Evolutionary conservation across 2,888 invertebrate genomes (phyloP), one percentile per base, ranked within the genome.

Genomic region (Athrips mouffetella): DNA sequence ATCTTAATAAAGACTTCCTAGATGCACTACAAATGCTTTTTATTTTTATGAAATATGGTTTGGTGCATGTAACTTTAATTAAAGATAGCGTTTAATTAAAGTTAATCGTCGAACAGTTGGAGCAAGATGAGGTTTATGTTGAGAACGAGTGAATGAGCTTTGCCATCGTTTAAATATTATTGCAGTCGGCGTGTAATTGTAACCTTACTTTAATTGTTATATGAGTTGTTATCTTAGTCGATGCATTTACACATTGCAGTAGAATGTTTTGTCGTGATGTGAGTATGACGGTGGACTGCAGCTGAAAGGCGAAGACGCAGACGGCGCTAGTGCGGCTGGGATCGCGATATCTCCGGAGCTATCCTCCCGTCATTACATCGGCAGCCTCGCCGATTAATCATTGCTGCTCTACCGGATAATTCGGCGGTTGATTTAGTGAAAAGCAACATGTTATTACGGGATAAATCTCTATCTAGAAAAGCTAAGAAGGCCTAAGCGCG

Each of bases 381-480:
- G 83, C 80, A 80, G 82, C 80, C 53, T 57, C 47, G 68, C 54
- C 80, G 76, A 88, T 88, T 87, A 85, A 88, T 88, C 88, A 87
- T 85, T 73, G 73, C 69, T 74, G 65, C 74, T 87, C 88, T 88
- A 88, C 88, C 76, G 88, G 87, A 88, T 88, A 87, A 87, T 88
- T 87, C 87, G 87, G 88, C 76, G 76, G 79, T 83, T 86, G 88
- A 88, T 88, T 86, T 86, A 87, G 80, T 85, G 85, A 86, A 87
- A 87, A 83, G 76, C 82, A 87, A 85, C 85, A 68, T 87, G 86
- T 86, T 87, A 88, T 88, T 88, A 88, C 71, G 75, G 85, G 85
- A 87, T 88, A 88, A 88, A 88, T 88, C 88, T 88, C 80, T 88
- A 87, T 88, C 87, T 88, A 87, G 88, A 86, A 88, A 87, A 85